Conservation (phyloP, 2,888 invertebrate genomes). For the Chirona hameri region DNA sequence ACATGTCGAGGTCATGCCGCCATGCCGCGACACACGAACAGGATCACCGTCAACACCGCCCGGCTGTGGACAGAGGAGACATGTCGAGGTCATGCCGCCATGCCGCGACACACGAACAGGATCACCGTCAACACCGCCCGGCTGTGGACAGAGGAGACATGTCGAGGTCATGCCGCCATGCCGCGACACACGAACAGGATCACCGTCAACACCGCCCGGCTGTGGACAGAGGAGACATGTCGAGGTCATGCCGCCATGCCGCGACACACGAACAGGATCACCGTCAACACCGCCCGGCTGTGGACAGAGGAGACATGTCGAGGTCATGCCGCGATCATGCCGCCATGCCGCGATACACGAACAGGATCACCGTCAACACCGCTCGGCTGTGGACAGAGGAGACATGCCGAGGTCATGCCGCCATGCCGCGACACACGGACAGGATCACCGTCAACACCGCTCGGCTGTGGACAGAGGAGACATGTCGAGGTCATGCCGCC, state of each 20-base stretch:
- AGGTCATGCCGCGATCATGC: slow-evolving; percentile 79
- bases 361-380: slow-evolving; percentile 74
- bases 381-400: slow-evolving; percentile 58
- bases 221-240: slow-evolving; percentile 48
- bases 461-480: slow-evolving; percentile 56
- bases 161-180: slow-evolving; percentile 51
- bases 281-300: slow-evolving; percentile 71
- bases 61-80: slow-evolving; percentile 56
- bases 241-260: slow-evolving; percentile 59
- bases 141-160: slow-evolving; percentile 51
- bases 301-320: slow-evolving; percentile 43
- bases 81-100: slow-evolving; percentile 47
- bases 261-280: slow-evolving; percentile 79
- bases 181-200: slow-evolving; percentile 83
- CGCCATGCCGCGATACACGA: slow-evolving; percentile 82
- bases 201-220: slow-evolving; percentile 70
- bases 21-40: slow-evolving; percentile 84
- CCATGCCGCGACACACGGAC: slow-evolving; percentile 83
- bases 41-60: slow-evolving; percentile 69
- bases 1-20: too few species aligned
- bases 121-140: slow-evolving; percentile 73
- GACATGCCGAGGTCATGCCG: slow-evolving; percentile 86
- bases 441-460: slow-evolving; percentile 73
- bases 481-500: neutral
- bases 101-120: slow-evolving; percentile 81